Evolutionary conservation across 2,888 invertebrate genomes (phyloP).

Genomic region (Mesodorylaimus sp.): DNA sequence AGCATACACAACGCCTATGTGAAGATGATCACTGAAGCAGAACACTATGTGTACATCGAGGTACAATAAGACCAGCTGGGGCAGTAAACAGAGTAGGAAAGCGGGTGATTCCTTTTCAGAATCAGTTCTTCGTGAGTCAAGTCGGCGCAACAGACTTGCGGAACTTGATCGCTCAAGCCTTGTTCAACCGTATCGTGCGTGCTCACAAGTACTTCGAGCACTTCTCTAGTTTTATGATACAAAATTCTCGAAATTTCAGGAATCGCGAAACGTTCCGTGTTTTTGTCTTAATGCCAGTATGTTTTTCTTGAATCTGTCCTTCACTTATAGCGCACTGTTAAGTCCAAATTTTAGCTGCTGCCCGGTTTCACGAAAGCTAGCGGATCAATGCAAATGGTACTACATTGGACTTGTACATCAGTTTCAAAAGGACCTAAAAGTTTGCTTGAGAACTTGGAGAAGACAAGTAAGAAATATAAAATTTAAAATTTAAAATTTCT

Average conservation of each 20-base stretch:
- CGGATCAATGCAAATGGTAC: constrained; percentile 72
- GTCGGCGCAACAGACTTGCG: constrained; percentile 29
- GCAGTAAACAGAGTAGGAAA: not conserved
- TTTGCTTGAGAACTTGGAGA: constrained; percentile 54
- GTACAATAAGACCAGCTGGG: constrained; percentile 8
- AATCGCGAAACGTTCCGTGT: constrained; percentile 26
- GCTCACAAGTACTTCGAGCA: constrained; percentile 1
- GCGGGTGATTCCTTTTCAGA: constrained; percentile 27
- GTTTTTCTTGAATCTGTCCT: too few relatives aligned
- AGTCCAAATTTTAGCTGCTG: too few relatives aligned
- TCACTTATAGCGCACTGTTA: too few relatives aligned
- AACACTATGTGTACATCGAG: constrained; percentile 88
- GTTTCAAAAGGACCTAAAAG: constrained; percentile 73
- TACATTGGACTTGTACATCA: constrained; percentile 91
- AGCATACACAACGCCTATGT: constrained; percentile 58
- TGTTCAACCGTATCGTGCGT: not conserved
- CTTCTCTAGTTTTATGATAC: too few relatives aligned
- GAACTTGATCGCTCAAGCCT: constrained; percentile 29
- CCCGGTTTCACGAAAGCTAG: constrained; percentile 40
- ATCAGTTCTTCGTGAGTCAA: constrained; percentile 39
- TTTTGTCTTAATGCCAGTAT: constrained; percentile 27
- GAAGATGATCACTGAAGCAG: constrained; percentile 67
- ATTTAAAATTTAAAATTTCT: too few relatives aligned
- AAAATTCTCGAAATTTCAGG: constrained; percentile 15
- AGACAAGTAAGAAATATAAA: constrained; percentile 43